Evolutionary conservation across 1,140 invertebrate genomes (phyloP), one percentile per base, ranked within the genome.

Genomic region (Fragariocoptes setiger): DNA sequence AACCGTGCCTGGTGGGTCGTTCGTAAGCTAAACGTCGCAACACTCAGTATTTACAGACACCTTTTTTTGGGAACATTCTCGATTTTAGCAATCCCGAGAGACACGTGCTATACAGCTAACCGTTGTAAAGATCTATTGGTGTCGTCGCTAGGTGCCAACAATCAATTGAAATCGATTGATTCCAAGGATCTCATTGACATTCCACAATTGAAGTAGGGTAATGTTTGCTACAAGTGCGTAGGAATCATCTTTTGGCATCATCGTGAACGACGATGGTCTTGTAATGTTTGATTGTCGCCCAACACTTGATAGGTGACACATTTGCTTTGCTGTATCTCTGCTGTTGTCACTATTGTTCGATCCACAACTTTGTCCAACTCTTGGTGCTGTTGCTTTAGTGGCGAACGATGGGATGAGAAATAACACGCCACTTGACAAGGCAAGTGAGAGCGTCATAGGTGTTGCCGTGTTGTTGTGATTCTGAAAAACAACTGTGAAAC

Each of bases 1-100:
- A 14, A 1, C 41, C 41, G 37, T 42, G 37, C 15, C 39, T 21
- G 2, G 41, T 36, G 3, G n/a, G 16, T 18, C 35, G 14, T 37
- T 35, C 25, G 20, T 42, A 42, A n/a, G 41, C 41, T 2, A 42
- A 35, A 35, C 25, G 14, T 16, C 35, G 3, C 3, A 31, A 25
- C 12, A 42, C 17, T 17, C 13, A 3, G 15, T 36, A 16, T n/a
- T 36, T 16, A n/a, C 14, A 19, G 25, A 14, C 20, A 19, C 31
- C 35, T 36, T 36, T 42, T 20, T 15, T 18, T 42, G 16, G 41
- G 41, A 8, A 16, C 35, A 37, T 36, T 25, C 15, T 5, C n/a
- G 15, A 42, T 16, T 13, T 35, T 17, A n/a, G 18, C 25, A 17
- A 42, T 19, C 16, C 41, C 41, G 21, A 15, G 21, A 4, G 17